These are phyloP conservation scores for Percopsis transmontana DNA, from an alignment of 2,113 vertebrate species.

Conservation along the genomic window DNA sequence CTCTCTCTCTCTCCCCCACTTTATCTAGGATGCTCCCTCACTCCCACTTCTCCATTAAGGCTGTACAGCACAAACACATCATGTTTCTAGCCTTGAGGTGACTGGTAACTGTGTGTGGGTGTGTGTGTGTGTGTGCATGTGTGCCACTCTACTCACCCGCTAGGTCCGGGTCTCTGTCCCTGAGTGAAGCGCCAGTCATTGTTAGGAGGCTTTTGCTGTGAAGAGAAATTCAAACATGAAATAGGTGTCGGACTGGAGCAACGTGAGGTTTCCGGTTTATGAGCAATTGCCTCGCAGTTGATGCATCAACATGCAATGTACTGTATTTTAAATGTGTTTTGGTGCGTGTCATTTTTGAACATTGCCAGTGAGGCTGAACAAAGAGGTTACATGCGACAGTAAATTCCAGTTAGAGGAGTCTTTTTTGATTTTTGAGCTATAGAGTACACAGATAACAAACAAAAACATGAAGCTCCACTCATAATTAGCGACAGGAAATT, in stretches of 20 bases:
- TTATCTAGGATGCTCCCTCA: background rate
- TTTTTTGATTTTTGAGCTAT: constrained; percentile 42
- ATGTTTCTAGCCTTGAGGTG: background rate
- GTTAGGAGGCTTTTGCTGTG: constrained; percentile 96
- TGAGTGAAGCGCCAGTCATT: constrained; percentile 97
- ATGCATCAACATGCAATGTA: constrained; percentile 3
- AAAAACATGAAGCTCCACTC: background rate
- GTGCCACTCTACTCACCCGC: constrained; percentile 84
- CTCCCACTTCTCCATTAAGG: background rate
- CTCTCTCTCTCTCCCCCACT: constrained; percentile 16
- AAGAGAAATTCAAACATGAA: constrained; percentile 45
- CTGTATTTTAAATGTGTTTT: constrained; percentile 25
- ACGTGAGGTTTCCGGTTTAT: background rate
- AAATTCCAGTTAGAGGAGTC: constrained; percentile 28
- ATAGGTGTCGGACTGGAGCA: background rate
- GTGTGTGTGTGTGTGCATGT: constrained; percentile 13
- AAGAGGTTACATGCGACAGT: constrained; percentile 29
- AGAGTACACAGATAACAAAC: constrained; percentile 12
- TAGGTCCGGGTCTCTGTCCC: constrained; percentile 96
- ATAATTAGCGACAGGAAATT: background rate
- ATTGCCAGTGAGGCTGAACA: constrained; percentile 28
- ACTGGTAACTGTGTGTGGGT: constrained; percentile 20
- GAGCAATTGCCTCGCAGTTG: constrained; percentile 12
- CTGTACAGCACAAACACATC: constrained; percentile 5
- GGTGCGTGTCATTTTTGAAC: background rate